Evolutionary conservation across 2,797 vertebrate genomes (phyloP).

Genomic region (Picus viridis): DNA sequence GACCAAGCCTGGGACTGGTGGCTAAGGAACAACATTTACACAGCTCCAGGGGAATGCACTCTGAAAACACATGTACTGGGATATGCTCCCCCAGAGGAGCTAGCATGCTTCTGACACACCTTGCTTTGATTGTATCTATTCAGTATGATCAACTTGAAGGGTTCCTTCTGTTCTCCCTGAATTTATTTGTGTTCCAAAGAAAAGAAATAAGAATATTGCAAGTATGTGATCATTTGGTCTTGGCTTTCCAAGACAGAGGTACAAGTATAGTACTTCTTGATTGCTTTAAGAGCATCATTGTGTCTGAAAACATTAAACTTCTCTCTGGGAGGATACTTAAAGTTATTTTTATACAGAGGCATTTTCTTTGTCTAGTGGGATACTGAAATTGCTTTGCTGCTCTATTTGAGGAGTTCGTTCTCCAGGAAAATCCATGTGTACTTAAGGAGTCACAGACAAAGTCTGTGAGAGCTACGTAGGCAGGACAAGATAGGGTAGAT

Average conservation of each 20-base stretch:
- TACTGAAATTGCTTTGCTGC: background rate
- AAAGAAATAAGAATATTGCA: background rate
- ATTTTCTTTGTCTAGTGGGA: background rate
- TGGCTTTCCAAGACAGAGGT: background rate
- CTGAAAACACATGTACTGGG: background rate
- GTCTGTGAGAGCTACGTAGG: background rate
- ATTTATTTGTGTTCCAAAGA: background rate
- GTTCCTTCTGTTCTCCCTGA: background rate
- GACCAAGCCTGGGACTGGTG: fast-evolving
- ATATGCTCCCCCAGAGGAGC: fast-evolving
- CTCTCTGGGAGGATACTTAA: background rate
- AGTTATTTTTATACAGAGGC: background rate
- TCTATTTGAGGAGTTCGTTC: background rate
- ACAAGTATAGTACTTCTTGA: background rate
- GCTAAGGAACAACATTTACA: fast-evolving
- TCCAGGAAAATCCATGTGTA: background rate
- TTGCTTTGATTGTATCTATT: background rate
- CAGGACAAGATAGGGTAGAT: background rate
- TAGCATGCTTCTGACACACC: background rate
- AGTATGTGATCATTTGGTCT: background rate
- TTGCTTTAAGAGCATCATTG: background rate
- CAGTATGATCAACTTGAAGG: background rate
- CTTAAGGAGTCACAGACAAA: background rate
- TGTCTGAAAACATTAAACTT: background rate
- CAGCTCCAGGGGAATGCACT: background rate